These are phyloP conservation scores for Darevskia mixta DNA, from an alignment of 2,797 vertebrate genomes.

Conservation along the genomic window DNA sequence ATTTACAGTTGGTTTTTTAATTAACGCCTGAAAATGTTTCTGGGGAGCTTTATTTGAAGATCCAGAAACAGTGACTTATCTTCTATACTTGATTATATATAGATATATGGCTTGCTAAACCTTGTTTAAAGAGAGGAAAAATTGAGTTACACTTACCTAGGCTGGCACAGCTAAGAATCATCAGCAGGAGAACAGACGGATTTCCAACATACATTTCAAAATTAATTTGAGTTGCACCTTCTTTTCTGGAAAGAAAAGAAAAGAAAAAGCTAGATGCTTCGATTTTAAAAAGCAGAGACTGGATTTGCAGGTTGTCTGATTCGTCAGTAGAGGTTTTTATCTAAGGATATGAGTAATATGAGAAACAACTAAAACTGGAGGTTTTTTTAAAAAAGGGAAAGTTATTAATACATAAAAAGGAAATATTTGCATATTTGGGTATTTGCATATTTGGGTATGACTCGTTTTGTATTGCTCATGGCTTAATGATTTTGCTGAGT, in stretches of 20 bases:
- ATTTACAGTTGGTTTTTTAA: not conserved
- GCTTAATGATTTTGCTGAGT: not conserved
- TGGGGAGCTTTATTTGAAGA: not conserved
- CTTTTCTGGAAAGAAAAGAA: constrained; percentile 22
- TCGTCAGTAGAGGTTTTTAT: not conserved
- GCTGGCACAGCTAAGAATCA: constrained; percentile 45
- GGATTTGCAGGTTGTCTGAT: not conserved
- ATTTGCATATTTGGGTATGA: too few species aligned
- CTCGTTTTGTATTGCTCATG: too few species aligned
- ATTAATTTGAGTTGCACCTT: constrained; percentile 37
- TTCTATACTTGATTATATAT: not conserved
- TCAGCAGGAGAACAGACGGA: constrained; percentile 37
- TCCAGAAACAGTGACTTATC: not conserved
- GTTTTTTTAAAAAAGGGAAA: constrained; percentile 17
- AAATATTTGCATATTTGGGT: not conserved
- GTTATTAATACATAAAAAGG: not conserved
- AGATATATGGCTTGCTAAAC: too few species aligned
- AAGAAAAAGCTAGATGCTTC: not conserved
- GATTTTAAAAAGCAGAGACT: constrained; percentile 30
- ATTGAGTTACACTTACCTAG: constrained; percentile 55
- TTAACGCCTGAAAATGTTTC: not conserved
- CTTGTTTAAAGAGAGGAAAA: not conserved
- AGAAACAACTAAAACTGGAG: constrained; percentile 13
- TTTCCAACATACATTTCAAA: constrained; percentile 57
- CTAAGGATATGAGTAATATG: not conserved